Evolutionary conservation across 2,888 invertebrate species (phyloP), one percentile per base, ranked within the genome.

Genomic region (Mycalesis mineus): DNA sequence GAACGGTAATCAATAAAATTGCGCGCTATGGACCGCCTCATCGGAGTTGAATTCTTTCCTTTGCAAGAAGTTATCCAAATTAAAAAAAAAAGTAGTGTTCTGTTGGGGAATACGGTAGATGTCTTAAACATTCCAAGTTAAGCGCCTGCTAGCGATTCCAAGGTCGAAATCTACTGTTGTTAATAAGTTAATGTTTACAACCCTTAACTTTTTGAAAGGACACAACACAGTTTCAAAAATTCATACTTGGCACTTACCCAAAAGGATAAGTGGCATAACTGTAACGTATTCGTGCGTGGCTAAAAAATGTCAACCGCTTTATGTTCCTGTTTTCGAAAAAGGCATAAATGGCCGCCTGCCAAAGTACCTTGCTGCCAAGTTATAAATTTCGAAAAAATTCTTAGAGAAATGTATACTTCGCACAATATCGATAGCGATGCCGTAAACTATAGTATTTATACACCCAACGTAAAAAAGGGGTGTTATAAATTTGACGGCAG

Each of bases 301-400:
- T 55, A 39, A 55, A 50, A 58, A 48, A 55, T 42, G 52, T 59
- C 37, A 48, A 48, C 51, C 22, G 37, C 40, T 59, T 51, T 58
- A 55, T 50, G 40, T 52, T 37, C 41, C 42, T 52, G 48, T 39
- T 56, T 48, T 51, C 42, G 52, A 55, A 59, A 59, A 59, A 59
- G 39, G 15, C 13, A 37, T 59, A 28, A 22, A 40, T 50, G 59
- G 59, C 51, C 28, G 22, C 17, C n/a, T 36, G 56, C 59, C 59
- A 59, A 55, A 47, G 50, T 44, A 31, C 17, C 15, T 28, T 45
- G 41, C 9, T 52, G 59, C 55, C 59, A 59, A 56, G 48, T 42
- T 22, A 59, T 56, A 59, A 52, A 59, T 59, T 52, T 39, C 33
- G 5, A 29, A 52, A 59, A 42, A 14, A 29, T 50, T 40, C 22